phyloP scores from a whole-genome alignment of 2,113 vertebrate genomes.

The Dromaius novaehollandiae region DNA sequence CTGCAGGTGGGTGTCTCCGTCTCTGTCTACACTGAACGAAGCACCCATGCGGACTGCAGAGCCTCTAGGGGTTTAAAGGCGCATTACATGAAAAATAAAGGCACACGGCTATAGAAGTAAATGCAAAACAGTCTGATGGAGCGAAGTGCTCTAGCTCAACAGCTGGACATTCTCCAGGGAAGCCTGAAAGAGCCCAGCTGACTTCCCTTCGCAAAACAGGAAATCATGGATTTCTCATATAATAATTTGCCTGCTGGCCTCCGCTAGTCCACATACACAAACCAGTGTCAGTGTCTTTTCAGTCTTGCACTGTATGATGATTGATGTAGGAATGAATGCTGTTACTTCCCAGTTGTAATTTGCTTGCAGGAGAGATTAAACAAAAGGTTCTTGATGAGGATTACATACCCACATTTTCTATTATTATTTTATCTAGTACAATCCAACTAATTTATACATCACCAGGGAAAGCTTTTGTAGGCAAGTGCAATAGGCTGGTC shows the following conservation, averaged over 20 bases:
- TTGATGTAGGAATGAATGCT: neutral
- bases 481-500: neutral
- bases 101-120: neutral
- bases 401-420: neutral
- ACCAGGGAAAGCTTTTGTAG: neutral
- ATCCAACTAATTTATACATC: neutral
- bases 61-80: neutral
- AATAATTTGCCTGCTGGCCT: neutral
- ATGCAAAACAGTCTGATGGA: neutral
- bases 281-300: neutral
- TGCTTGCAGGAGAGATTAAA: neutral
- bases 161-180: neutral
- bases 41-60: neutral
- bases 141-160: neutral
- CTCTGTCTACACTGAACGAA: neutral
- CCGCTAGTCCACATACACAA: neutral
- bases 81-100: neutral
- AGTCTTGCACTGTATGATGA: neutral
- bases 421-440: neutral
- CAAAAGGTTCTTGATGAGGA: neutral
- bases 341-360: neutral
- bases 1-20: neutral
- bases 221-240: neutral
- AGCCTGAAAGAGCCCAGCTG: neutral
- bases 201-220: neutral